Conservation (phyloP, 1,140 invertebrate species). For the Thaumatotibia leucotreta region DNA sequence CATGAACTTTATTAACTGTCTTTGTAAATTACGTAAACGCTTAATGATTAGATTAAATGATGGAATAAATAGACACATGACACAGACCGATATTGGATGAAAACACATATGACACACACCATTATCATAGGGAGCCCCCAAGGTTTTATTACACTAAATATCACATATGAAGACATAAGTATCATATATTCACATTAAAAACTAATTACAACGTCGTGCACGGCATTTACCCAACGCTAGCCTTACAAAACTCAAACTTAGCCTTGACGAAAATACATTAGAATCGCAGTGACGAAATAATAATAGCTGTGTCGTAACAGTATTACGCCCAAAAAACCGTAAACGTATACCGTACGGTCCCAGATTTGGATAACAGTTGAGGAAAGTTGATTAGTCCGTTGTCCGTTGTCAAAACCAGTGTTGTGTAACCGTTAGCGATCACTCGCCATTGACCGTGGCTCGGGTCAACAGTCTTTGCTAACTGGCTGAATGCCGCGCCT, state of each 20-base stretch:
- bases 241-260: slow-evolving; percentile 8
- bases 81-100: not conserved
- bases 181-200: not conserved
- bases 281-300: slow-evolving; percentile 13
- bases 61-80: not conserved
- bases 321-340: slow-evolving; percentile 62
- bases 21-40: not conserved
- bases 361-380: slow-evolving; percentile 66
- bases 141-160: not conserved
- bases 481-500: not conserved
- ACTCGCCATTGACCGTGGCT: slow-evolving; percentile 22
- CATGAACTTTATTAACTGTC: not conserved
- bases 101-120: not conserved
- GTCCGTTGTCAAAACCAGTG: slow-evolving; percentile 49
- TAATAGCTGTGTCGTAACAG: slow-evolving; percentile 67
- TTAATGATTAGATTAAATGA: not conserved
- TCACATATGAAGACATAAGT: not conserved
- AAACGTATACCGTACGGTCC: slow-evolving; percentile 63
- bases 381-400: slow-evolving; percentile 67
- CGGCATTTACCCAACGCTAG: not conserved
- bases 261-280: slow-evolving; percentile 12
- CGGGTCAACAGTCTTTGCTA: not conserved
- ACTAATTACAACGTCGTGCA: not conserved
- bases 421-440: slow-evolving; percentile 29
- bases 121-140: not conserved